Conservation (phyloP, 2,888 invertebrate genomes). For the Euzetes globulus region DNA sequence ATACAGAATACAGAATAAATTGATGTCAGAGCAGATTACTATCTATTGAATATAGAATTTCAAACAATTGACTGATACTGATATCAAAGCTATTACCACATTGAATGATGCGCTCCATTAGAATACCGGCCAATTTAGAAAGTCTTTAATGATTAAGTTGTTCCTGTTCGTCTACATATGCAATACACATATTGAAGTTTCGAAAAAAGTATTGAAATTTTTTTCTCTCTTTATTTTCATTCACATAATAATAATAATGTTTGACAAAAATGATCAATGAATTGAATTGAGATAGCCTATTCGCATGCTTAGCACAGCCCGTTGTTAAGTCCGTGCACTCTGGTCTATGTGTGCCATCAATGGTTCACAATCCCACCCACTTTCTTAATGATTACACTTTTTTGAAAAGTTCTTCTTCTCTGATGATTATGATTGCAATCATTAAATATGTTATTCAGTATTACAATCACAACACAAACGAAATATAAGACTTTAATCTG, state of each 20-base stretch:
- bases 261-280: slow-evolving; percentile 10
- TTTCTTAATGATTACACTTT: slow-evolving; percentile 13
- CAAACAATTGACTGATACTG: background rate
- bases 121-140: background rate
- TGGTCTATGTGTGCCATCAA: slow-evolving; percentile 11
- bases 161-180: background rate
- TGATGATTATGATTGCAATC: slow-evolving; percentile 24
- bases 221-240: background rate
- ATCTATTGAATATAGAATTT: slow-evolving; percentile 3
- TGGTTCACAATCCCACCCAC: slow-evolving; percentile 22
- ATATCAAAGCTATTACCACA: slow-evolving; percentile 14
- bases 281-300: slow-evolving; percentile 4
- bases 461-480: background rate
- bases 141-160: background rate
- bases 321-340: background rate
- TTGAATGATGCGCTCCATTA: slow-evolving; percentile 21
- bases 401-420: background rate
- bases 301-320: background rate
- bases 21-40: slow-evolving; percentile 23
- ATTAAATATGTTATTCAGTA: background rate
- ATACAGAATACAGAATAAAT: slow-evolving; percentile 3
- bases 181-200: background rate
- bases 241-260: background rate
- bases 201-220: background rate
- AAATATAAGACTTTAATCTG: slow-evolving; percentile 1